phyloP scores from a whole-genome alignment of 2,797 vertebrate species.

The Potorous gilbertii region DNA sequence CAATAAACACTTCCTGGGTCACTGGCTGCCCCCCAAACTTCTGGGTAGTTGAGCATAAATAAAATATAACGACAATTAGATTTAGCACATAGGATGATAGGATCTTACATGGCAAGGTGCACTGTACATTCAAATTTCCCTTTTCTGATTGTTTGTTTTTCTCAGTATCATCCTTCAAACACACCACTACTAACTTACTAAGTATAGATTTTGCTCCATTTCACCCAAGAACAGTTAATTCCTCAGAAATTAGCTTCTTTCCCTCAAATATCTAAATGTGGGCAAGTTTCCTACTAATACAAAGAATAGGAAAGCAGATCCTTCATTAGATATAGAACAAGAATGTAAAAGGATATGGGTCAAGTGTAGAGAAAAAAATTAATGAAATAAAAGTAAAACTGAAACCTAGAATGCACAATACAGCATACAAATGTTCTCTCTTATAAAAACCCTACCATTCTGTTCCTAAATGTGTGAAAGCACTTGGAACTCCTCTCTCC shows the following conservation, averaged over 20 bases:
- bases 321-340: conserved; percentile 28
- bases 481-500: neutral
- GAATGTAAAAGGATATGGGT: conserved; percentile 16
- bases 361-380: conserved; percentile 38
- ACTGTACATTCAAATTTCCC: conserved; percentile 30
- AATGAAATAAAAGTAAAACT: neutral
- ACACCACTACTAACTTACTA: conserved; percentile 35
- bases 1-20: neutral
- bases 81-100: neutral
- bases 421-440: neutral
- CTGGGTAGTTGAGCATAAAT: neutral
- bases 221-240: neutral
- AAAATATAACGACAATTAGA: neutral
- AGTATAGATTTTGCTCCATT: conserved; percentile 23
- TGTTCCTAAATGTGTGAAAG: neutral
- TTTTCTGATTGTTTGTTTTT: neutral
- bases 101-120: neutral
- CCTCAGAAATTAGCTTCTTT: conserved; percentile 45
- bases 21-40: neutral
- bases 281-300: conserved; percentile 22
- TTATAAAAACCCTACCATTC: conserved; percentile 15
- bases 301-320: neutral
- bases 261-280: conserved; percentile 10
- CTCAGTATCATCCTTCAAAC: conserved; percentile 33
- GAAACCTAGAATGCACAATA: neutral